Base-by-base conservation (phyloP, 2,797 vertebrate species). In the Trachurus trachurus region DNA sequence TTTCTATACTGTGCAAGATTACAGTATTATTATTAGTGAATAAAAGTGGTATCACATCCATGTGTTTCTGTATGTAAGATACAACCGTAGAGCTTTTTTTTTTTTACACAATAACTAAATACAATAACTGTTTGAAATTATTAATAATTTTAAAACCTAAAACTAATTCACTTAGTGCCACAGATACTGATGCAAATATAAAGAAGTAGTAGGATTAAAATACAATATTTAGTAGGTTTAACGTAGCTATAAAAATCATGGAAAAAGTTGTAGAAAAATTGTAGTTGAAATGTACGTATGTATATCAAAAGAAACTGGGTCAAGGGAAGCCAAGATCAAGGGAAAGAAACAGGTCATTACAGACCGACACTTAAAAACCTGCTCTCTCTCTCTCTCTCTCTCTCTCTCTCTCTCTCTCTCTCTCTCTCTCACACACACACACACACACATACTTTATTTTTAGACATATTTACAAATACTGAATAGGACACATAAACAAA, bases 261-360 rank as follows among this genome's bases (percentile, higher is more conserved):
- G 13, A 17, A 47, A 53, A 37, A 16, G 34, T 40, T 49, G 16
- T 9, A 63, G 57, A 39, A 34, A 31, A 1, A 21, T 1, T 5
- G 39, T 6, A 29, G 21, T 6, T 16, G 3, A 60, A 44, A 15
- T 44, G 4, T 22, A 21, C 69, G 5, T 16, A 26, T 69, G 5
- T 16, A 26, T 69, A 56, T 13, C 62, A 1, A 19, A 75, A 78
- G 77, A 85, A 85, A 79, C 66, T 56, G 66, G 71, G 79, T 64
- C 85, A 82, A n/a, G n/a, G n/a, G n/a, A n/a, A n/a, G 65, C 80
- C 52, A 52, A 87, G 89, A 94, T 90, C 89, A 94, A 92, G 87
- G 78, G 78, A 83, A 81, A 87, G 72, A 82, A 90, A 85, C 86
- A 90, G 83, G 72, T 89, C 87, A 76, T 88, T 84, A 88, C 45